Percentiles rank a stretch among this genome's conserved stretches.
phyloP scores from a whole-genome alignment of 1,140 invertebrate species.

The Daktulosphaira vitifoliae region DNA sequence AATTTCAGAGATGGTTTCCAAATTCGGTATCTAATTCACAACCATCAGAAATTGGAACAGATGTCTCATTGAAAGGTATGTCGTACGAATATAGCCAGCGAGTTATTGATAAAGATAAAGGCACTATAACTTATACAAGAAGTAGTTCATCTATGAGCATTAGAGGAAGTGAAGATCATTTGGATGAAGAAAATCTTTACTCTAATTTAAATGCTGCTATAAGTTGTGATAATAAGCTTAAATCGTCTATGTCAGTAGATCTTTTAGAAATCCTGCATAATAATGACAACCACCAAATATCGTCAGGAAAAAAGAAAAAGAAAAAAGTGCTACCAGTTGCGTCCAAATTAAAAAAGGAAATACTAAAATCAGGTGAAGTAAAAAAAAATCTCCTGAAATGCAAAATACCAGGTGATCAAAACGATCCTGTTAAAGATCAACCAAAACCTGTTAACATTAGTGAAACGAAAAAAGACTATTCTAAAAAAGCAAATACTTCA shows the following conservation, averaged over 20 bases:
- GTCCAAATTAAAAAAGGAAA: no score
- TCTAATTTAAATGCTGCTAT: constrained; percentile 11
- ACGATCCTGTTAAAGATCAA: no score
- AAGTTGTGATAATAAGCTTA: not conserved
- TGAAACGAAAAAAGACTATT: not conserved
- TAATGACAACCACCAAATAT: not conserved
- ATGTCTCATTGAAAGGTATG: not conserved
- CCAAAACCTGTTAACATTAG: no score
- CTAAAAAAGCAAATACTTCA: not conserved
- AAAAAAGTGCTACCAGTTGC: not conserved
- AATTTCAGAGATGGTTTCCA: constrained; percentile 41
- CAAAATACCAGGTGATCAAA: no score
- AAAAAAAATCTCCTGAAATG: no score
- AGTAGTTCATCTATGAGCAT: constrained; percentile 12
- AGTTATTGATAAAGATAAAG: not conserved
- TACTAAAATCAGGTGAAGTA: no score
- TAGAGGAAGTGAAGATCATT: not conserved
- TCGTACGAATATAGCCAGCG: not conserved
- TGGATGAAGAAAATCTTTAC: constrained; percentile 20
- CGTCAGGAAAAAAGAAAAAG: not conserved
- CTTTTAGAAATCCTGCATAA: not conserved
- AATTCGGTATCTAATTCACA: constrained; percentile 29
- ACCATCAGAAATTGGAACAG: not conserved
- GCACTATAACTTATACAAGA: not conserved
- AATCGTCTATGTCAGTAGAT: not conserved